Conservation (phyloP, 2,797 vertebrate genomes). For the Lophotriccus pileatus region DNA sequence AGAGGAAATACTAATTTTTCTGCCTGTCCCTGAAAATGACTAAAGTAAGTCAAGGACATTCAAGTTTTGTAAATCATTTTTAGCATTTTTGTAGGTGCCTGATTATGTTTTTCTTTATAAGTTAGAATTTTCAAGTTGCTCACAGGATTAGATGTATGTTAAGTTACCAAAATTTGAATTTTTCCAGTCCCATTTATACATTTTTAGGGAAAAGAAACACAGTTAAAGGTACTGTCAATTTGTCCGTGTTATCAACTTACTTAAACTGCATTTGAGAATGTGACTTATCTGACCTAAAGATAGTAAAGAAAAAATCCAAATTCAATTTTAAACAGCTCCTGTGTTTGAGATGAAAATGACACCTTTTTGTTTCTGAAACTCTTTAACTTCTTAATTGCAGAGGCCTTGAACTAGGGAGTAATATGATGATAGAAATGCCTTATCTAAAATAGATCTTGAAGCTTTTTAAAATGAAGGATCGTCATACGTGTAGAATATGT, state of each 20-base stretch:
- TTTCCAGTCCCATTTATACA: neutral
- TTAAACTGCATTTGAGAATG: neutral
- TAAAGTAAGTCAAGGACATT: slow-evolving; percentile 29
- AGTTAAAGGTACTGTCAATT: neutral
- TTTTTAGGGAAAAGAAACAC: neutral
- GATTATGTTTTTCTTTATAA: neutral
- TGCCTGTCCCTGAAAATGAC: neutral
- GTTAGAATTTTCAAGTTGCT: neutral
- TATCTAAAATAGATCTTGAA: neutral
- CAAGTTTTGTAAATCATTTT: neutral
- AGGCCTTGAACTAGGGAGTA: neutral
- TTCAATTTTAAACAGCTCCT: neutral
- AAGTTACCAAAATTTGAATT: neutral
- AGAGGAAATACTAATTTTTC: slow-evolving; percentile 48
- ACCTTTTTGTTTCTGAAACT: neutral
- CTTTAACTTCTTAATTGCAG: neutral
- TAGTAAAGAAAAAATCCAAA: neutral
- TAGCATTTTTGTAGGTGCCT: neutral
- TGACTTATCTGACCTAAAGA: too few relatives aligned
- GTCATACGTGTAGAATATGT: neutral
- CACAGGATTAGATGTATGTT: neutral
- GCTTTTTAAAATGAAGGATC: neutral
- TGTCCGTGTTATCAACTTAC: neutral
- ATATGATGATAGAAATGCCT: neutral
- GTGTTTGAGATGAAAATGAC: neutral